Base-by-base conservation (phyloP, 2,113 vertebrate species). In the Psettodes erumei region DNA sequence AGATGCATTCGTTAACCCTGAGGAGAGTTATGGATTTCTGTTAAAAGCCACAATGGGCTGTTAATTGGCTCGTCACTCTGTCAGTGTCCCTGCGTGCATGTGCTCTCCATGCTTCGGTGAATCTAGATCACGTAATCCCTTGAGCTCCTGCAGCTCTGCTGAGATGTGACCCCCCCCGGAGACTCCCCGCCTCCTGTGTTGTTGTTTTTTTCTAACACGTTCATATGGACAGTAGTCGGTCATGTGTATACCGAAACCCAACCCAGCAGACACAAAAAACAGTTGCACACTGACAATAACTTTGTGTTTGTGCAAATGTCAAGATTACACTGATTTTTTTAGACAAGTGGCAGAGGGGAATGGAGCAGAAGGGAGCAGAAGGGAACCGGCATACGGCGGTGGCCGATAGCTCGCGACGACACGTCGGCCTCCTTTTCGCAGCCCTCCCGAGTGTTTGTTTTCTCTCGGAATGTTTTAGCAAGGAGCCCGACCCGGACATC, bases 371-470 rank as follows among this genome's bases (percentile, higher is more conserved):
- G n/a, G n/a, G n/a, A n/a, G n/a, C 54, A 59, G 56, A 59, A 38
- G 77, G 78, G 59, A 78, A 60, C 51, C 54, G 83, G 71, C 85
- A 85, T 84, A 90, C 69, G 83, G 69, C 74, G 78, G 71, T 27
- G 64, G 71, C 71, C 77, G 82, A 81, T 81, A 18, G 78, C 72
- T 75, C 55, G 72, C 79, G 86, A 81, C 70, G 86, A 77, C 55
- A 83, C 75, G 79, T 69, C 51, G 21, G 56, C 82, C 75, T 60
- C 71, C 45, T 79, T 81, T 75, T 75, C 81, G 81, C 77, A 68
- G 77, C 43, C 82, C 38, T 70, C 66, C 53, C 54, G 35, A 80
- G 69, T 88, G 89, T 90, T 90, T 90, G 84, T 89, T 87, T 83
- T 87, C 77, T 80, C 79, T 75, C 75, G 61, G 59, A 73, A 63